Evolutionary conservation across 2,888 invertebrate species (phyloP).

Genomic region (Willowsia nigromaculata): DNA sequence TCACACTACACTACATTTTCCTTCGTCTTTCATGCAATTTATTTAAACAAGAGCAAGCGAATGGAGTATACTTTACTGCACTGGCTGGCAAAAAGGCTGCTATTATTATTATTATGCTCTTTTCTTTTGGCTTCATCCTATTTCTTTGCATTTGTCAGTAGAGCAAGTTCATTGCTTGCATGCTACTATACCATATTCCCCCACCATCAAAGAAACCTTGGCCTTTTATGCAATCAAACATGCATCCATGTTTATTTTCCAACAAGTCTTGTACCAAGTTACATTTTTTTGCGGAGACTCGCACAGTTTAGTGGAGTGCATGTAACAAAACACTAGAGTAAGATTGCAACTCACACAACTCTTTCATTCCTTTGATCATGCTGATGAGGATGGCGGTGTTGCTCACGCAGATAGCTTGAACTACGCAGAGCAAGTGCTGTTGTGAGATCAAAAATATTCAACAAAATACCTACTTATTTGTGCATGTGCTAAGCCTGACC

Average conservation of each 20-base stretch:
- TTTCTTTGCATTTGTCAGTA: neutral
- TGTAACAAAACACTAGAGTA: neutral
- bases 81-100: neutral
- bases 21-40: neutral
- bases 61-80: neutral
- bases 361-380: neutral
- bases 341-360: neutral
- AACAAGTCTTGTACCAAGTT: neutral
- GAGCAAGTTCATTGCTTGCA: conserved; percentile 5
- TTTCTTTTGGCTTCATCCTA: conserved; percentile 17
- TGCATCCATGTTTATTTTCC: neutral
- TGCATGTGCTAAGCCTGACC: neutral
- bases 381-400: neutral
- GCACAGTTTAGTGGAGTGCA: neutral
- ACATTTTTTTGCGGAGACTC: neutral
- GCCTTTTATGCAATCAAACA: conserved; percentile 35
- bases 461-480: neutral
- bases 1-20: neutral
- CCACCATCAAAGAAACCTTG: conserved; percentile 31
- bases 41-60: conserved; percentile 11
- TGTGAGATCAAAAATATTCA: neutral
- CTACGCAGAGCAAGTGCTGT: too few relatives aligned
- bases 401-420: neutral
- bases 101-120: conserved; percentile 15
- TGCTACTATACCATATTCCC: neutral